A percentile compares a stretch with the other conserved stretches of the same genome.
Conservation (phyloP, 2,797 vertebrate species). For the Poeciliopsis infans region DNA sequence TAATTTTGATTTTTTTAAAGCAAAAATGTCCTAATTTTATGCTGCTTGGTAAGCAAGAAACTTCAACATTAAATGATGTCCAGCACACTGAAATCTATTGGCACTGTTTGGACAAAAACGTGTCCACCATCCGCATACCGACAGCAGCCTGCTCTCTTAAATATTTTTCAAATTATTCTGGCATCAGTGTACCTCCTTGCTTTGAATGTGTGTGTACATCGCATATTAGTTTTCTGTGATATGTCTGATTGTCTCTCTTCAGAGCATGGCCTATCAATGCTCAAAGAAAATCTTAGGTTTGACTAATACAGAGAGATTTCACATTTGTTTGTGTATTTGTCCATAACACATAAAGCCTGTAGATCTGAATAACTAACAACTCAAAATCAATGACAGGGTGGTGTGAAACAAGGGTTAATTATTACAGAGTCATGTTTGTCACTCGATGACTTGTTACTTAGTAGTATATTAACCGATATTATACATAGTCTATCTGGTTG, state of each 20-base stretch:
- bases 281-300: background rate
- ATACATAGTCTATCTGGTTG: background rate
- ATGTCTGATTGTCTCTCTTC: background rate
- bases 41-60: background rate
- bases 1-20: background rate
- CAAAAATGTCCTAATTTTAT: background rate
- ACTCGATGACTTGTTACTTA: background rate
- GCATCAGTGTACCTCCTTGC: background rate
- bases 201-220: background rate
- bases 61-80: background rate
- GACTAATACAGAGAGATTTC: background rate
- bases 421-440: background rate
- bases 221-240: background rate
- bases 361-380: background rate
- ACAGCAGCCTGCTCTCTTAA: background rate
- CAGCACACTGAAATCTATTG: background rate
- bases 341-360: background rate
- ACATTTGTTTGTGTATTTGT: background rate
- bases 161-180: background rate
- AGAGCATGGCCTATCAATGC: background rate
- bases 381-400: background rate
- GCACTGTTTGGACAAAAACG: background rate
- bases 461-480: background rate
- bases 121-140: background rate
- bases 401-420: background rate